A percentile compares a stretch with the other conserved stretches of the same genome.
Evolutionary conservation across 2,113 vertebrate genomes (phyloP).

Genomic region (Zosterops lateralis): DNA sequence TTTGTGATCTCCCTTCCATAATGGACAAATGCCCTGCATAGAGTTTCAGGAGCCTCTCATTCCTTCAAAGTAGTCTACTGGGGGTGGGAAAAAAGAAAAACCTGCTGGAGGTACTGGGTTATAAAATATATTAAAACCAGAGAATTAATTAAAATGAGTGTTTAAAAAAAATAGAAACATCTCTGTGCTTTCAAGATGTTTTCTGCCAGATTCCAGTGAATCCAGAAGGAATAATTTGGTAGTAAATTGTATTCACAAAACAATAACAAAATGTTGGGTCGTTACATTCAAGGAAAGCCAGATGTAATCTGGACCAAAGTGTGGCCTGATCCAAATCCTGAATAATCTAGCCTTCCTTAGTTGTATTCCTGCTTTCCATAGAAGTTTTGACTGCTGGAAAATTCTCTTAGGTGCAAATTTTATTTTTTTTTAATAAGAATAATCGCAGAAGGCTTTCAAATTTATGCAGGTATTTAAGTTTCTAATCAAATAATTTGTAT

Average conservation of each 20-base stretch:
- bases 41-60: background rate
- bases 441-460: background rate
- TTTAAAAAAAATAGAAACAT: background rate
- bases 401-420: background rate
- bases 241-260: background rate
- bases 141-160: slow-evolving; percentile 13
- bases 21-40: background rate
- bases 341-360: background rate
- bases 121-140: background rate
- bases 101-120: background rate
- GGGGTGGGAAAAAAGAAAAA: background rate
- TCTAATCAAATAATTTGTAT: slow-evolving; percentile 50
- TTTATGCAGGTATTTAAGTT: slow-evolving; percentile 4
- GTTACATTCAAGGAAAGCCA: background rate
- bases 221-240: background rate
- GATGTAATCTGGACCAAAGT: background rate
- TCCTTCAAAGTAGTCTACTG: slow-evolving; percentile 19
- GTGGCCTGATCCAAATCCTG: background rate
- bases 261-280: background rate
- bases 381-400: background rate
- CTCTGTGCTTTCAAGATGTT: background rate
- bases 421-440: background rate
- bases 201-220: background rate
- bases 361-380: background rate
- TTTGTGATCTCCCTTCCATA: slow-evolving; percentile 22